Conservation (phyloP, 2,888 invertebrate genomes). For the Netelia virgata region DNA sequence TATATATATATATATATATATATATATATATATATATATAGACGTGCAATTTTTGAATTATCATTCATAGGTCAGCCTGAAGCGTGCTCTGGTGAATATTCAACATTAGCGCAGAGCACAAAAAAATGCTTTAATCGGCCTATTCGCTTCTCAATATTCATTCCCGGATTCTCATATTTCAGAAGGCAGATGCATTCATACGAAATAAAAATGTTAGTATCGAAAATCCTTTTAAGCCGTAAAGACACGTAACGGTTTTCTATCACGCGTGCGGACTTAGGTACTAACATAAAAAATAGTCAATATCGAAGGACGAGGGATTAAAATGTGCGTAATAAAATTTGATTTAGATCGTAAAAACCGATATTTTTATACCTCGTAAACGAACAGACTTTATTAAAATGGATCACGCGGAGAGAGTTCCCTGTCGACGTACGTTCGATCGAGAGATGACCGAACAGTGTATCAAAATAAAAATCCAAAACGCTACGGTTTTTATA, state of each 20-base stretch:
- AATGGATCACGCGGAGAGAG: too few relatives aligned
- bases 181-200: constrained; percentile 3
- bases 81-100: constrained; percentile 60
- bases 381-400: too few relatives aligned
- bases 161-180: constrained; percentile 12
- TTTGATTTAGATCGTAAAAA: neutral
- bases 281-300: neutral
- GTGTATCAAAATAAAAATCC: too few relatives aligned
- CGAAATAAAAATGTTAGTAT: neutral
- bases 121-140: constrained; percentile 10
- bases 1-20: neutral
- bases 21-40: neutral
- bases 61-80: constrained; percentile 26
- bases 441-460: too few relatives aligned
- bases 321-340: neutral
- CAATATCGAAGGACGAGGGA: neutral
- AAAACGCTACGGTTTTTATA: too few relatives aligned
- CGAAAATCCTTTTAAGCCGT: neutral
- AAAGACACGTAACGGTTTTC: neutral
- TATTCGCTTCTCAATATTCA: neutral
- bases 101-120: neutral
- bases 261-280: neutral
- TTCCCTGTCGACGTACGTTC: too few relatives aligned
- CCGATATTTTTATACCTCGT: neutral
- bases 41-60: neutral